phyloP scores from a whole-genome alignment of 2,113 vertebrate genomes.

The Murina feae region DNA sequence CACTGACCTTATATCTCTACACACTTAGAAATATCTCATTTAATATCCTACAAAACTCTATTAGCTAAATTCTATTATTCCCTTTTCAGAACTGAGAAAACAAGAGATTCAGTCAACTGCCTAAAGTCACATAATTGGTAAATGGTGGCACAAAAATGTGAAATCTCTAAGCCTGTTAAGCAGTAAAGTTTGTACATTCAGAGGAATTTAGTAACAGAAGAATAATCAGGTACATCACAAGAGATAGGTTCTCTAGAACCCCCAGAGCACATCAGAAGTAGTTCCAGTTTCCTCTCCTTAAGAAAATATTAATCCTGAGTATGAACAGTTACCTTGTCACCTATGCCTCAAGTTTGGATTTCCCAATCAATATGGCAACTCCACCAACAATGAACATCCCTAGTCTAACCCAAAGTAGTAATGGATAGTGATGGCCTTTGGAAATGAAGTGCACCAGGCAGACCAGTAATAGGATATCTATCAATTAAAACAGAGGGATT shows the following conservation, averaged over 20 bases:
- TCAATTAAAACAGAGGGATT: slow-evolving; percentile 2
- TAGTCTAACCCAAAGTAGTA: background rate
- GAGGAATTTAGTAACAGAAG: background rate
- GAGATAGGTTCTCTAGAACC: background rate
- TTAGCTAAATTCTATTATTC: background rate
- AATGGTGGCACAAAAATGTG: background rate
- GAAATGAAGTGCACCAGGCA: background rate
- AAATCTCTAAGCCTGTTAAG: background rate
- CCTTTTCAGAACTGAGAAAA: background rate
- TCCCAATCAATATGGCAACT: slow-evolving; percentile 23
- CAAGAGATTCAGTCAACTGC: background rate
- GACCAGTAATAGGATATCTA: slow-evolving; percentile 30
- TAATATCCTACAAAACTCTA: background rate
- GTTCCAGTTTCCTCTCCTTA: background rate
- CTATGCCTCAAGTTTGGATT: background rate
- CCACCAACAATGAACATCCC: background rate
- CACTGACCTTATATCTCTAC: background rate
- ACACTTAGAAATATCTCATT: slow-evolving; percentile 22
- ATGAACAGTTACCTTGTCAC: background rate
- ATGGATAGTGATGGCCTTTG: background rate
- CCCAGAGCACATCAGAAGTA: background rate
- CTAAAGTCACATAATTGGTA: background rate
- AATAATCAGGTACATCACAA: background rate
- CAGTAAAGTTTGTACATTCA: background rate
- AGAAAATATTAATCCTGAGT: background rate